Evolutionary conservation across 2,797 vertebrate species (phyloP), one percentile per base, ranked within the genome.

Genomic region (Peromyscus nudipes): DNA sequence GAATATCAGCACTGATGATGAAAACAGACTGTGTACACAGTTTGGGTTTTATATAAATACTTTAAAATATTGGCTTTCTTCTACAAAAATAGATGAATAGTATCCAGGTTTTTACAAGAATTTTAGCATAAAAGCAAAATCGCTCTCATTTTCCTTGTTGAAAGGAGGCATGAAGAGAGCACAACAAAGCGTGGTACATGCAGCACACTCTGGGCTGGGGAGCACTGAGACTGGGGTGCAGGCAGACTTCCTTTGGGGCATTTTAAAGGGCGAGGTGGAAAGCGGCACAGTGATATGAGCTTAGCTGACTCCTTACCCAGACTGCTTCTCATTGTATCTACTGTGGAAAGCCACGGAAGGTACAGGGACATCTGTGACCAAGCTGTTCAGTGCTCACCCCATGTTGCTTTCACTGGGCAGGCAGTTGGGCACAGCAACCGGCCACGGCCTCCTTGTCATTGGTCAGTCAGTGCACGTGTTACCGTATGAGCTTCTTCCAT

Each of bases 21-120:
- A n/a, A 98, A 98, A 97, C 97, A 98, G 97, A 97, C 96, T 98
- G 91, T 94, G 92, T 95, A 92, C 87, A 86, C 92, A 92, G 55
- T n/a, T 98, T 94, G 95, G 85, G 25, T 96, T 96, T 98, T 97
- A 95, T 96, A 97, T 97, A 97, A 98, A 98, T 98, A 97, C 96
- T 96, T 98, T 96, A 97, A 98, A 97, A 98, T 96, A 97, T 95
- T 97, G 96, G 90, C 95, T 97, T 98, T 97, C 97, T 97, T 97
- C 95, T 96, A 73, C 96, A 95, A 97, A 97, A 97, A 95, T 97
- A 97, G 95, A 96, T 96, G 96, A 97, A 96, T 98, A 98, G 62
- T 95, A 96, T 96, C 96, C 97, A 98, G 96, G 92, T 96, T 98
- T 98, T 96, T 88, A 92, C 14, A 88, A 90, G 94, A 95, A 93